Base-by-base conservation (phyloP, 2,888 invertebrate species). In the Aquatica leii region DNA sequence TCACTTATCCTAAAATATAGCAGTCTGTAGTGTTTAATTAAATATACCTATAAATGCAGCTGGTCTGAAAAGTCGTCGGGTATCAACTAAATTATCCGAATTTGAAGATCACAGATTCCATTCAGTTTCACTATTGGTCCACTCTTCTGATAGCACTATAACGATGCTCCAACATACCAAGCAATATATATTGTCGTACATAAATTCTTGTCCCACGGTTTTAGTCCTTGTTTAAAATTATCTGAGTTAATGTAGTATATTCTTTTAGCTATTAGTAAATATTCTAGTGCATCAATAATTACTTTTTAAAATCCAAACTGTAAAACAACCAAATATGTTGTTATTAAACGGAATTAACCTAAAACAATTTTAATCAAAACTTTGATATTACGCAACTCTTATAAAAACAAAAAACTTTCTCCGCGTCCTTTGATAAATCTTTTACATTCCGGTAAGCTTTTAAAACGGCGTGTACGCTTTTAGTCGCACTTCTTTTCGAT, bases 141-240 rank as follows among this genome's bases (percentile, higher is more conserved):
- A 73, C 72, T 71, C 67, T 66, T 67, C 69, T 72, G 73, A 74
- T 73, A 75, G 73, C 73, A 71, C 71, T 70, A 73, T 73, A 74
- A 77, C 73, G 74, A 77, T 73, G 73, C 73, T 74, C 73, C 71
- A 74, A 74, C 75, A 75, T 76, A 75, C 75, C 75, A 72, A 72
- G 71, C 72, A 75, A 75, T 76, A 75, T 73, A 74, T 74, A 74
- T 73, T 72, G 72, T 65, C 71, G 71, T 72, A 71, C 70, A 74
- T 74, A 75, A 75, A 76, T 77, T 77, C 76, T 73, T 76, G 75
- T 77, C 77, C 76, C 76, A 77, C 77, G 77, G 76, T 76, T 74
- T 71, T 69, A 64, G 68, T 65, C 71, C 69, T 71, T 71, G 72
- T 69, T 72, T 70, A 73, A 69, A 71, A 73, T 73, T 72, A 72